Conservation (phyloP, 2,113 vertebrate species). For the Myotis brandtii region DNA sequence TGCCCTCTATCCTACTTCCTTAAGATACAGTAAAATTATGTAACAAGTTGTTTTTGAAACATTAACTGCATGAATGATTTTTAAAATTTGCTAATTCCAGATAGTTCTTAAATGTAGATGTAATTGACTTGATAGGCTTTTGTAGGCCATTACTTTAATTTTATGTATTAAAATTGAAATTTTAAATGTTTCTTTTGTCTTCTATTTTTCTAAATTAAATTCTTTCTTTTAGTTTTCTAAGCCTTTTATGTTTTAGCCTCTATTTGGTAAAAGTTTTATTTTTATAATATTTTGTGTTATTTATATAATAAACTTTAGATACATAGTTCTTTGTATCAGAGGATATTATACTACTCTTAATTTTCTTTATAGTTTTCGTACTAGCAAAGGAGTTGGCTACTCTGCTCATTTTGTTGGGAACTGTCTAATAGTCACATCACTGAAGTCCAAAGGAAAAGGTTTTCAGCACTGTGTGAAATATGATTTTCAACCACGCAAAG, state of each 20-base stretch:
- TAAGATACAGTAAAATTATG: neutral
- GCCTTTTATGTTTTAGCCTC: neutral
- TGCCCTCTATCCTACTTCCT: too few species aligned
- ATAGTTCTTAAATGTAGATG: neutral
- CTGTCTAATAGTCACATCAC: slow-evolving; percentile 96
- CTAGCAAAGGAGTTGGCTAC: slow-evolving; percentile 98
- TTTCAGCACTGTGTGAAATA: slow-evolving; percentile 99
- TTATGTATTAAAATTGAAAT: slow-evolving; percentile 30
- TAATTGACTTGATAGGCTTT: neutral
- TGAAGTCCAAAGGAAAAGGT: slow-evolving; percentile 99
- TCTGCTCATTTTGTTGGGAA: slow-evolving; percentile 99
- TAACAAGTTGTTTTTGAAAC: slow-evolving; percentile 15
- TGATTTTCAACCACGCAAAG: slow-evolving; percentile 98
- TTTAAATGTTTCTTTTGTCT: neutral
- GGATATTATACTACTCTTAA: neutral
- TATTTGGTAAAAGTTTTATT: slow-evolving; percentile 31
- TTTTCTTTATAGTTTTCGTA: slow-evolving; percentile 93
- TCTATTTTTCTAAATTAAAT: neutral
- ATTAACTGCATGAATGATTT: neutral
- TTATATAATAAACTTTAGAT: neutral
- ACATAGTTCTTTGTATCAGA: slow-evolving; percentile 31
- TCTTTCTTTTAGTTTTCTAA: slow-evolving; percentile 9
- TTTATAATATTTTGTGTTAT: slow-evolving; percentile 7
- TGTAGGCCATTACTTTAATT: neutral
- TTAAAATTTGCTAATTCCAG: neutral